Base-by-base conservation (phyloP, 2,888 invertebrate genomes). In the Chalcis sispes region DNA sequence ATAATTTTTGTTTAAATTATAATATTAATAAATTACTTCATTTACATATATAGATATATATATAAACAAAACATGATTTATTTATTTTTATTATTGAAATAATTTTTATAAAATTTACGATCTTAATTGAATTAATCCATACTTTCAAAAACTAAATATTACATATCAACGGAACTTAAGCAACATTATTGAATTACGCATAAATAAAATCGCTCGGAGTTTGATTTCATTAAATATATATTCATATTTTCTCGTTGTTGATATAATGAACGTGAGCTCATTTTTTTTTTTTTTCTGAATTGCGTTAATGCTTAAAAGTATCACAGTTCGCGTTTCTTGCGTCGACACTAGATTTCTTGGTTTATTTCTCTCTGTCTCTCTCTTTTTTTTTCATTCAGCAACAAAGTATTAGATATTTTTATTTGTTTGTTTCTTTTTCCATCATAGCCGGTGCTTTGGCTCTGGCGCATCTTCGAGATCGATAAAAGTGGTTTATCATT, bases 301-400 rank as follows among this genome's bases (percentile, higher is more conserved):
- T 67, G 62, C 69, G 36, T 82, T 83, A 85, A 84, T 83, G 84
- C 83, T 85, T 84, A 83, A 86, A 83, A 85, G 85, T 86, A 86
- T 86, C 86, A 86, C 86, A 86, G 86, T 85, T 86, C 80, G 81
- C 81, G 82, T 85, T 84, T 84, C 80, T 84, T 83, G 84, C 84
- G 61, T 64, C 64, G 46, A 70, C 58, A 50, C 52, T 69, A 23
- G 67, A 32, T 52, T 59, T 50, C 32, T 48, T n/a, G n/a, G n/a
- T n/a, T n/a, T n/a, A n/a, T n/a, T n/a, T n/a, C n/a, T n/a, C n/a
- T n/a, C n/a, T n/a, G n/a, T n/a, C n/a, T n/a, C n/a, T n/a, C n/a
- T n/a, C n/a, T 72, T 42, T 5, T 59, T 18, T 56, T 29, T 54
- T 32, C 64, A 32, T 18, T 20, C 42, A 36, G 69, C 71, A 62